Conservation (phyloP, 2,888 invertebrate species). For the Oscheius sp. region DNA sequence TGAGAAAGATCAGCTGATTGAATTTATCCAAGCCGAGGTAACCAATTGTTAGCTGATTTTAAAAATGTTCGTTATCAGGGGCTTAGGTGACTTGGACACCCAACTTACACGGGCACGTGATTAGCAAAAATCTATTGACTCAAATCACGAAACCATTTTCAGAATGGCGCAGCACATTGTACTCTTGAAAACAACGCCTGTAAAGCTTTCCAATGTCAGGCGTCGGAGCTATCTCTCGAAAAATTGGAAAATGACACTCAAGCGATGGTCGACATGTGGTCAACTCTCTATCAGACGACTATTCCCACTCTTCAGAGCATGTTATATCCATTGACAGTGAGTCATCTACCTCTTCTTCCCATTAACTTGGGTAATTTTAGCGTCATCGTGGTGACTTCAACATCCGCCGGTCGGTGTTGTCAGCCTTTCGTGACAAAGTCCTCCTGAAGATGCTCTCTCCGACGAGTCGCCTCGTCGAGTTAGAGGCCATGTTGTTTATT, state of each 20-base stretch:
- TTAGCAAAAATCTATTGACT: background rate
- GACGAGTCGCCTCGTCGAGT: conserved; percentile 36
- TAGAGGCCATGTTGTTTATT: conserved; percentile 48
- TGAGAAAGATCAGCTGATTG: conserved; percentile 37
- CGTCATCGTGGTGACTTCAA: conserved; percentile 43
- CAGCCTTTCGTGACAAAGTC: conserved; percentile 54
- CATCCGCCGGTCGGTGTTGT: conserved; percentile 47
- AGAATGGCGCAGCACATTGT: conserved; percentile 45
- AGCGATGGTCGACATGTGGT: conserved; percentile 42
- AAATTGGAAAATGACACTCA: background rate
- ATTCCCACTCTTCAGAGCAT: conserved; percentile 51
- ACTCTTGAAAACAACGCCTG: conserved; percentile 54
- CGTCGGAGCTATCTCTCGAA: conserved; percentile 36
- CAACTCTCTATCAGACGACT: conserved; percentile 39
- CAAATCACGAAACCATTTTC: conserved; percentile 11
- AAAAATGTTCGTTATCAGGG: conserved; percentile 15
- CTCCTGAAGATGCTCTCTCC: conserved; percentile 28
- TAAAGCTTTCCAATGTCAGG: conserved; percentile 47
- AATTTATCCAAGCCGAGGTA: conserved; percentile 37
- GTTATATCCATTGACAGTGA: conserved; percentile 42
- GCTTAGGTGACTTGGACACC: conserved; percentile 15
- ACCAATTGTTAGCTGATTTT: background rate
- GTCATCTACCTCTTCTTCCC: background rate
- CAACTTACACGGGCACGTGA: conserved; percentile 1
- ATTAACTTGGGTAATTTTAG: conserved; percentile 11